Conservation (phyloP, 2,113 vertebrate species). For the Peucedramus taeniatus region DNA sequence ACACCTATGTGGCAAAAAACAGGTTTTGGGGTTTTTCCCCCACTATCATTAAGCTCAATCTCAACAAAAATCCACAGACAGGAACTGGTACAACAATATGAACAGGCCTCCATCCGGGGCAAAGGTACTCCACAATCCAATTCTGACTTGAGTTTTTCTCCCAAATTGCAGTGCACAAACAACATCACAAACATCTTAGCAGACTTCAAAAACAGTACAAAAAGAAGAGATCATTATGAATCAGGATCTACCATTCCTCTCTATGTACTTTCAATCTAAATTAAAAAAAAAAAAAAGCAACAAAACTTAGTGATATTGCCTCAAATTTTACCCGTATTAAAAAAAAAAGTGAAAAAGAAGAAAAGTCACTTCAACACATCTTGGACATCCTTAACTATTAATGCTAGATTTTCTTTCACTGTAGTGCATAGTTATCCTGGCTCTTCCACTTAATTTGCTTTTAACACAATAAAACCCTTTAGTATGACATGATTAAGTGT, state of each 20-base stretch:
- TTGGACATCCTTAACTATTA: constrained; percentile 55
- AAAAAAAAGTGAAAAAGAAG: constrained; percentile 34
- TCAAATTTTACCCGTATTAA: constrained; percentile 81
- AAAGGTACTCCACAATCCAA: constrained; percentile 5
- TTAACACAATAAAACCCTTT: constrained; percentile 58
- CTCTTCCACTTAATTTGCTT: constrained; percentile 65
- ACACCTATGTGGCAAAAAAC: constrained; percentile 60
- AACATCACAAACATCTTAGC: constrained; percentile 50
- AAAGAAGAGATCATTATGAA: constrained; percentile 57
- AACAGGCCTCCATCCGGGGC: background rate
- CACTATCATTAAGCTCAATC: constrained; percentile 26
- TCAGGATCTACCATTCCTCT: constrained; percentile 56
- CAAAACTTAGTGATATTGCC: constrained; percentile 76
- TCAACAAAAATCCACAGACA: constrained; percentile 46
- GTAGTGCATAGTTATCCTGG: constrained; percentile 77
- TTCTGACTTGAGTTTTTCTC: constrained; percentile 49
- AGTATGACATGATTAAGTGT: constrained; percentile 67
- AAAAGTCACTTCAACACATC: constrained; percentile 66
- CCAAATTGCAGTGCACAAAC: constrained; percentile 54
- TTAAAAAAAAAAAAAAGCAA: background rate
- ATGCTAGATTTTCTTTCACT: constrained; percentile 63
- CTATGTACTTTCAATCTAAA: constrained; percentile 57
- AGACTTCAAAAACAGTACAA: constrained; percentile 63
- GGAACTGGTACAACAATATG: constrained; percentile 26
- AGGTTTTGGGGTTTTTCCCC: background rate